These are phyloP conservation scores for Raja brachyura DNA, from an alignment of 2,113 vertebrate genomes.

Conservation along the genomic window DNA sequence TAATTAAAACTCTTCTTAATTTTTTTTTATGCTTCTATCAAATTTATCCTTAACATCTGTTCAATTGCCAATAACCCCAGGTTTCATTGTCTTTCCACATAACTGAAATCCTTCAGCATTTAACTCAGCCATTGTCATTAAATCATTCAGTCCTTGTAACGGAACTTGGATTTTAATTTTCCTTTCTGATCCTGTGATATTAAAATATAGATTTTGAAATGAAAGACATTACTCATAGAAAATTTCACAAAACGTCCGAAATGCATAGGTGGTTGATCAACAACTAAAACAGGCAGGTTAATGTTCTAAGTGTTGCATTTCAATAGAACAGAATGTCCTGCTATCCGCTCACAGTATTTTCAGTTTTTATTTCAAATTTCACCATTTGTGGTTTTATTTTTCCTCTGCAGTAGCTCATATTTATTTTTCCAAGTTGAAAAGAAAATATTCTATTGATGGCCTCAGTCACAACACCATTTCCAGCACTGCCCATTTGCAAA, in stretches of 20 bases:
- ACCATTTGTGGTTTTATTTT: constrained; percentile 14
- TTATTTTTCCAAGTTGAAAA: constrained; percentile 8
- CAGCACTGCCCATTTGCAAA: background rate
- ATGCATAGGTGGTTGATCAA: background rate
- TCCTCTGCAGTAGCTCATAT: constrained; percentile 9
- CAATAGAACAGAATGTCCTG: background rate
- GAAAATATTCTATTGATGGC: constrained; percentile 28
- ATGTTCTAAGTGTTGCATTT: background rate
- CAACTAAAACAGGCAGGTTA: constrained; percentile 6
- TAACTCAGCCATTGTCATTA: background rate
- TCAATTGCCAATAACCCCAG: background rate
- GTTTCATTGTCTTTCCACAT: background rate
- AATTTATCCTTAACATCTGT: background rate
- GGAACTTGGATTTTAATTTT: background rate
- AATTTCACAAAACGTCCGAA: background rate
- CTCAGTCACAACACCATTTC: background rate
- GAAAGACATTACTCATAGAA: background rate
- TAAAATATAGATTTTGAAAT: background rate
- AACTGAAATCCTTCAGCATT: background rate
- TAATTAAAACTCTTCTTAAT: background rate
- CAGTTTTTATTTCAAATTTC: background rate
- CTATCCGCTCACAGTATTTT: background rate
- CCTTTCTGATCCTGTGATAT: background rate
- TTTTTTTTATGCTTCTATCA: background rate
- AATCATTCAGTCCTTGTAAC: background rate